These are phyloP conservation scores for Trichonephila inaurata DNA, from an alignment of 1,140 invertebrate species.

Conservation along the genomic window DNA sequence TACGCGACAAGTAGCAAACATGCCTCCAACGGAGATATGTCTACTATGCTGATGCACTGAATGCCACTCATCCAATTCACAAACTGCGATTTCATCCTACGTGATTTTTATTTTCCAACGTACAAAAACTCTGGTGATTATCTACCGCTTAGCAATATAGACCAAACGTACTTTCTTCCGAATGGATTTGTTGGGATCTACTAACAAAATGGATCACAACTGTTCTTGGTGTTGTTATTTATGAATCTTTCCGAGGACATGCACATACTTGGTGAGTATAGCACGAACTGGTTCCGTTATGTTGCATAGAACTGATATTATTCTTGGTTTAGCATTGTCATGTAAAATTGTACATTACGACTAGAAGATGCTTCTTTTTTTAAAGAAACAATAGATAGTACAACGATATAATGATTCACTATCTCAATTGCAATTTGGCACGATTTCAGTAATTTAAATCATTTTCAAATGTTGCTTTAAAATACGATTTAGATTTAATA, in stretches of 20 bases:
- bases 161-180: background rate
- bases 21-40: conserved; percentile 62
- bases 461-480: background rate
- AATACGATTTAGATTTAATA: background rate
- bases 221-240: conserved; percentile 3
- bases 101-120: conserved; percentile 36
- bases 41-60: conserved; percentile 48
- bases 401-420: too few species aligned
- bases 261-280: conserved; percentile 41
- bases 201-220: background rate
- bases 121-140: conserved; percentile 21
- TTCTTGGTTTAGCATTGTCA: background rate
- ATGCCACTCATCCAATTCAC: background rate
- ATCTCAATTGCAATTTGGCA: too few species aligned
- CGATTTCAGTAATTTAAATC: background rate
- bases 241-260: background rate
- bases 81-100: conserved; percentile 34
- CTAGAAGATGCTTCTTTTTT: background rate
- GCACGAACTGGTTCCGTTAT: background rate
- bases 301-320: background rate
- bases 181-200: background rate
- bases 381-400: too few species aligned
- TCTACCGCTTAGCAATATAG: conserved; percentile 55
- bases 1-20: conserved; percentile 47
- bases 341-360: background rate